These are phyloP conservation scores for Corbicula japonica DNA, from an alignment of 2,888 invertebrate species.

Conservation along the genomic window DNA sequence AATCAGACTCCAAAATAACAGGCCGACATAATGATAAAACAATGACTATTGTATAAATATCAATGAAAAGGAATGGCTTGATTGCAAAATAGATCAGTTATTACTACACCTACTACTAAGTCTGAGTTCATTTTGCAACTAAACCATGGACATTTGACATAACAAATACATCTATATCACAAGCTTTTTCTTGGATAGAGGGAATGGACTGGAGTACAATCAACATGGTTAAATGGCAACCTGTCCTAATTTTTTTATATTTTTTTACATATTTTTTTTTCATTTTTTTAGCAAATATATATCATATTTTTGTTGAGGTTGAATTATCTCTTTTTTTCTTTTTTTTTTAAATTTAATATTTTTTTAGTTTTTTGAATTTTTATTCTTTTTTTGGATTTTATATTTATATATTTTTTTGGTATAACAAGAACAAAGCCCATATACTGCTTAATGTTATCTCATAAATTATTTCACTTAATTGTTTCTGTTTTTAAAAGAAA, in stretches of 20 bases:
- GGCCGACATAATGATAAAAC: too few relatives aligned
- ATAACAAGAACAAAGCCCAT: background rate
- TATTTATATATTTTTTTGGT: background rate
- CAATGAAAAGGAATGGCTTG: too few relatives aligned
- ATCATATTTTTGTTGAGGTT: conserved; percentile 44
- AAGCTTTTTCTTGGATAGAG: conserved; percentile 57
- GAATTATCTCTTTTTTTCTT: conserved; percentile 14
- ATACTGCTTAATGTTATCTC: too few relatives aligned
- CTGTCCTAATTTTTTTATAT: conserved; percentile 37
- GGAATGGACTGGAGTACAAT: conserved; percentile 61
- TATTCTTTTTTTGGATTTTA: conserved; percentile 2
- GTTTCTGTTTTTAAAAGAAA: too few relatives aligned
- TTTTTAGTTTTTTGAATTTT: conserved; percentile 17
- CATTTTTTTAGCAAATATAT: conserved; percentile 44
- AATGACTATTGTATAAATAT: too few relatives aligned
- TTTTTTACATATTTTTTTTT: conserved; percentile 18
- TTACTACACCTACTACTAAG: too few relatives aligned
- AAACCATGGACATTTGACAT: conserved; percentile 6
- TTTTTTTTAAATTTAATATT: conserved; percentile 23
- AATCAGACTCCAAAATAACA: too few relatives aligned
- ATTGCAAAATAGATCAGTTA: too few relatives aligned
- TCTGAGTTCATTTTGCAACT: too few relatives aligned
- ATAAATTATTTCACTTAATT: too few relatives aligned
- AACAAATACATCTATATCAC: conserved; percentile 46
- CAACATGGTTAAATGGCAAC: conserved; percentile 28